Conservation (phyloP, 1,140 invertebrate species). For the Cyclargus thomasi region DNA sequence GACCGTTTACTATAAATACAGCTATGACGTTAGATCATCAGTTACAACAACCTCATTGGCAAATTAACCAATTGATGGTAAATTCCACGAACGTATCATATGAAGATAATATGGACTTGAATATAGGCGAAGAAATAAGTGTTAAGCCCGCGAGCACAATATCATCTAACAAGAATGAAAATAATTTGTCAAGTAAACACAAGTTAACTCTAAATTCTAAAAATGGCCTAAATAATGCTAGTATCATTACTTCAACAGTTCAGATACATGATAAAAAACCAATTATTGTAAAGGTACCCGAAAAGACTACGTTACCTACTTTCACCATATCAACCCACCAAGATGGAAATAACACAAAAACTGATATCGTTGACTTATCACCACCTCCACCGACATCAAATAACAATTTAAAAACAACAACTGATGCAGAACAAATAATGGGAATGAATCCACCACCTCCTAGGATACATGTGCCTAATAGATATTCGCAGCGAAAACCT, state of each 20-base stretch:
- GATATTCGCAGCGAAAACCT: constrained; percentile 38
- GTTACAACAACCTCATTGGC: constrained; percentile 67
- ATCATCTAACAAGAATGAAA: background rate
- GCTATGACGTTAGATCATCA: constrained; percentile 56
- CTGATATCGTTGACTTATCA: constrained; percentile 66
- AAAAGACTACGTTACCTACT: constrained; percentile 50
- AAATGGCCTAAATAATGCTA: constrained; percentile 44
- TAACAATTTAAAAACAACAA: constrained; percentile 59
- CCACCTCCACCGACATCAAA: constrained; percentile 65
- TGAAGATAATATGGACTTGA: constrained; percentile 61
- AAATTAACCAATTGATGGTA: constrained; percentile 65
- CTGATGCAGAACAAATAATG: constrained; percentile 67
- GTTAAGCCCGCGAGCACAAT: constrained; percentile 20
- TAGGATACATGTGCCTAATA: constrained; percentile 36
- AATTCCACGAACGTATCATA: constrained; percentile 59
- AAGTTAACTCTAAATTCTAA: background rate
- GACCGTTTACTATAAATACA: constrained; percentile 64
- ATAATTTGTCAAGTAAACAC: background rate
- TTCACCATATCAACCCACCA: constrained; percentile 45
- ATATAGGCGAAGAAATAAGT: constrained; percentile 63
- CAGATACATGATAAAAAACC: constrained; percentile 66
- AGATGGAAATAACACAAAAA: constrained; percentile 45
- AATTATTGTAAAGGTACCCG: constrained; percentile 51
- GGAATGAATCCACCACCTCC: constrained; percentile 71
- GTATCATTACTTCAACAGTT: constrained; percentile 70